Conservation (phyloP, 2,888 invertebrate genomes). For the Cactoblastis cactorum region DNA sequence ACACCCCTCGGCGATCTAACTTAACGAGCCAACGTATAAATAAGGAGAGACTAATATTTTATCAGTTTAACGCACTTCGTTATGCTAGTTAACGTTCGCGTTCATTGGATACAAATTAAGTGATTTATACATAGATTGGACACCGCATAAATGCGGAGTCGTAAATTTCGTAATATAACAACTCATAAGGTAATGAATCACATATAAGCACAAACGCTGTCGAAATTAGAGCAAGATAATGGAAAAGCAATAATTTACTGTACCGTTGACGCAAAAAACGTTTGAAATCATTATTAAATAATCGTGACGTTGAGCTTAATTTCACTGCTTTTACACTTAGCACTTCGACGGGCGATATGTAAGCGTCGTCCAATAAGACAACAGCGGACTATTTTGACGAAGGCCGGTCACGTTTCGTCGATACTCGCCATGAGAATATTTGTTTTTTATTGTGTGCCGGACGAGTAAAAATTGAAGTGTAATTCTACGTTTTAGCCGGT, state of each 20-base stretch:
- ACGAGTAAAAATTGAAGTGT: conserved; percentile 76
- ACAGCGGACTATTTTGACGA: conserved; percentile 77
- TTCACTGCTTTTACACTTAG: conserved; percentile 77
- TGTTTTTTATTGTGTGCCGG: conserved; percentile 76
- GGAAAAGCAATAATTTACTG: conserved; percentile 46
- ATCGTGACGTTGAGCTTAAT: conserved; percentile 72
- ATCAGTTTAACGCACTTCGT: conserved; percentile 49
- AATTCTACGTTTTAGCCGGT: conserved; percentile 78
- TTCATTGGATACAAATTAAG: conserved; percentile 32
- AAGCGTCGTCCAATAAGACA: conserved; percentile 74
- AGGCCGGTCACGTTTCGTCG: conserved; percentile 78
- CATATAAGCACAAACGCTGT: conserved; percentile 18
- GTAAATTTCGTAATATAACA: conserved; percentile 20
- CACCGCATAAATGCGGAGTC: conserved; percentile 18
- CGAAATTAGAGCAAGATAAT: conserved; percentile 30
- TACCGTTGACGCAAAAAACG: conserved; percentile 55
- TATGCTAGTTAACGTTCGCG: conserved; percentile 37
- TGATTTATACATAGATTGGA: conserved; percentile 17
- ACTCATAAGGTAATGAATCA: conserved; percentile 1
- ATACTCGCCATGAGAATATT: conserved; percentile 78
- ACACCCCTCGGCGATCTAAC: conserved; percentile 73
- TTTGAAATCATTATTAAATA: conserved; percentile 72
- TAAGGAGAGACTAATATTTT: conserved; percentile 67
- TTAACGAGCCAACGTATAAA: conserved; percentile 76
- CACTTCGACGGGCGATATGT: conserved; percentile 63